Percentiles rank a stretch among this genome's conserved stretches.
Conservation (phyloP, 2,888 invertebrate genomes). For the Ichneumoninae sp. region DNA sequence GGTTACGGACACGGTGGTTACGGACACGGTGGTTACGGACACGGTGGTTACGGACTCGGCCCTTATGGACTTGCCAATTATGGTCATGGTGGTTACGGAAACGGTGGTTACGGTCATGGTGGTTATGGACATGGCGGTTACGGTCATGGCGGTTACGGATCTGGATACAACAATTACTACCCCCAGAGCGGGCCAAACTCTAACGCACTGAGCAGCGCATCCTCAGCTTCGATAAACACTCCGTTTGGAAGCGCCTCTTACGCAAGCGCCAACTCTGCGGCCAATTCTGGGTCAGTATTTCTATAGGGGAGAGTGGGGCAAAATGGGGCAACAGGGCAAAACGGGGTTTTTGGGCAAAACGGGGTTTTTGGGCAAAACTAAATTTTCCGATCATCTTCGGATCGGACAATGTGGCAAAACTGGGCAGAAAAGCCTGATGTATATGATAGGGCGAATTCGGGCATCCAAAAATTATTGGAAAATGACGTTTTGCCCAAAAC, state of each 20-base stretch:
- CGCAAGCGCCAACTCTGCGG: conserved; percentile 63
- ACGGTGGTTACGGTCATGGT: conserved; percentile 21
- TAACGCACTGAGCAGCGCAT: conserved; percentile 63
- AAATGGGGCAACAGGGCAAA: too few relatives aligned
- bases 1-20: too few relatives aligned
- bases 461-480: too few relatives aligned
- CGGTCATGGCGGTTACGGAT: conserved; percentile 47
- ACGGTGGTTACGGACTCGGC: too few relatives aligned
- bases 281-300: conserved; percentile 69
- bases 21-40: too few relatives aligned
- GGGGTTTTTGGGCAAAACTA: too few relatives aligned
- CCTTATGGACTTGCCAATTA: conserved; percentile 20
- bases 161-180: conserved; percentile 39
- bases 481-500: too few relatives aligned
- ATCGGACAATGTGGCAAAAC: too few relatives aligned
- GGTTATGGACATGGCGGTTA: conserved; percentile 51
- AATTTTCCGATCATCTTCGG: too few relatives aligned
- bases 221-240: conserved; percentile 70
- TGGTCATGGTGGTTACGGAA: background rate
- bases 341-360: too few relatives aligned
- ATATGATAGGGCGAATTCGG: too few relatives aligned
- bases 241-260: conserved; percentile 73
- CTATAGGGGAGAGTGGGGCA: background rate
- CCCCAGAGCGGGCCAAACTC: background rate
- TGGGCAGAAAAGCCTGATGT: too few relatives aligned